Conservation (phyloP, 2,797 vertebrate genomes). For the Cetoscarus ocellatus region DNA sequence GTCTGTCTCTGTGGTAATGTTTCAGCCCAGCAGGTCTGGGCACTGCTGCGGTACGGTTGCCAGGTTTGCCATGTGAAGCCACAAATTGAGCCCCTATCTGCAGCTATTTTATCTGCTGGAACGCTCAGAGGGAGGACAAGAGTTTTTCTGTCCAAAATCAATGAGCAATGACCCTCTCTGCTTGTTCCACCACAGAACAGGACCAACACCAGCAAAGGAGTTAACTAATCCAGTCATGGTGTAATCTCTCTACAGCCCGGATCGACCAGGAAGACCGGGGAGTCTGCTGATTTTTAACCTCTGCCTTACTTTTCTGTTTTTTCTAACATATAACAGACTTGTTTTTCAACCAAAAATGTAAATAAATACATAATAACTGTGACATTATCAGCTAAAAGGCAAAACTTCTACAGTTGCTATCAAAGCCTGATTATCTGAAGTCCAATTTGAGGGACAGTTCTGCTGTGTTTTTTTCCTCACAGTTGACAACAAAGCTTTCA, state of each 20-base stretch:
- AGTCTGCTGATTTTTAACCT: not conserved
- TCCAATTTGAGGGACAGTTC: slow-evolving; percentile 20
- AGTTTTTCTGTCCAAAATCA: slow-evolving; percentile 50
- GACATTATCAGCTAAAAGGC: slow-evolving; percentile 8
- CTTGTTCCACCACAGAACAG: not conserved
- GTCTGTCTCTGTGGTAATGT: slow-evolving; percentile 12
- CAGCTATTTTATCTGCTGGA: slow-evolving; percentile 35
- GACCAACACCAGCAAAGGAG: not conserved
- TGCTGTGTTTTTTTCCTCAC: slow-evolving; percentile 24
- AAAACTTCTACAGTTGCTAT: slow-evolving; percentile 15
- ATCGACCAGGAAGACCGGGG: not conserved
- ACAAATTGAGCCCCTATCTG: slow-evolving; percentile 46
- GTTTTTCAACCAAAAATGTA: not conserved
- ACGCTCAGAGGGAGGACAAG: slow-evolving; percentile 1
- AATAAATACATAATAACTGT: not conserved
- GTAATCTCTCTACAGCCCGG: not conserved
- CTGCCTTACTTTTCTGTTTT: too few species aligned
- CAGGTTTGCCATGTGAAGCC: slow-evolving; percentile 15
- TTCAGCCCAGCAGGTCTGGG: slow-evolving; percentile 27
- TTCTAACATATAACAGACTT: too few species aligned
- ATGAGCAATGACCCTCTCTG: slow-evolving; percentile 26
- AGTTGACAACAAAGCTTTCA: slow-evolving; percentile 34
- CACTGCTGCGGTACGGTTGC: slow-evolving; percentile 11
- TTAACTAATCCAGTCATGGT: slow-evolving; percentile 22
- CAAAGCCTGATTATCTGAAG: slow-evolving; percentile 21